Percentiles rank a stretch among this genome's conserved stretches.
Conservation (phyloP, 1,140 invertebrate genomes). For the Penaeus japonicus region DNA sequence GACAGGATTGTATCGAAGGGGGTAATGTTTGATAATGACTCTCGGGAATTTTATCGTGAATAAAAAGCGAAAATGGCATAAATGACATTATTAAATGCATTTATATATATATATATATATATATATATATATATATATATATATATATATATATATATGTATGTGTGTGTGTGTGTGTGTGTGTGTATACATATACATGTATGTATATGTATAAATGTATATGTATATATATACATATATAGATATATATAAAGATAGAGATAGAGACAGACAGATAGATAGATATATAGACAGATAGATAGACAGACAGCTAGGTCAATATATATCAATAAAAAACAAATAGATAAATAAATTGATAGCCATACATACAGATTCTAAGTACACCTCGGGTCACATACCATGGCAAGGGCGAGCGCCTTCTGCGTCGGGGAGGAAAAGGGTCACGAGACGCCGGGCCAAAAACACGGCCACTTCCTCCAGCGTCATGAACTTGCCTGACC, state of each 20-base stretch:
- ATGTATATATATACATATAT: background rate
- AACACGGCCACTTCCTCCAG: slow-evolving; percentile 62
- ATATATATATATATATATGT: slow-evolving; percentile 15
- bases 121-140: background rate
- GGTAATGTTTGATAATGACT: background rate
- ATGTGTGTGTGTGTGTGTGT: background rate
- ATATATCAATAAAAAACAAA: background rate
- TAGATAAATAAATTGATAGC: background rate
- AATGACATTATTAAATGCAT: background rate
- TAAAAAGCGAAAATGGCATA: no score
- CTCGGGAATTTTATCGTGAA: no score
- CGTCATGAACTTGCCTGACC: slow-evolving; percentile 62
- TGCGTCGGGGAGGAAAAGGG: slow-evolving; percentile 62
- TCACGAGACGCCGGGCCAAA: slow-evolving; percentile 61
- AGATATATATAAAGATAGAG: no score
- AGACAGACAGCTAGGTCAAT: no score
- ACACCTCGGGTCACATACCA: slow-evolving; percentile 59
- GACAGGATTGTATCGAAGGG: no score
- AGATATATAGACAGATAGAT: no score
- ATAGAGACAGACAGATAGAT: no score
- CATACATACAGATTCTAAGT: background rate
- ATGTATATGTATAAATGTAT: background rate
- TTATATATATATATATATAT: background rate
- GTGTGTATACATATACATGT: background rate
- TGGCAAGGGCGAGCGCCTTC: slow-evolving; percentile 63